Evolutionary conservation across 2,797 vertebrate species (phyloP).

Genomic region (Galaxias olidus): DNA sequence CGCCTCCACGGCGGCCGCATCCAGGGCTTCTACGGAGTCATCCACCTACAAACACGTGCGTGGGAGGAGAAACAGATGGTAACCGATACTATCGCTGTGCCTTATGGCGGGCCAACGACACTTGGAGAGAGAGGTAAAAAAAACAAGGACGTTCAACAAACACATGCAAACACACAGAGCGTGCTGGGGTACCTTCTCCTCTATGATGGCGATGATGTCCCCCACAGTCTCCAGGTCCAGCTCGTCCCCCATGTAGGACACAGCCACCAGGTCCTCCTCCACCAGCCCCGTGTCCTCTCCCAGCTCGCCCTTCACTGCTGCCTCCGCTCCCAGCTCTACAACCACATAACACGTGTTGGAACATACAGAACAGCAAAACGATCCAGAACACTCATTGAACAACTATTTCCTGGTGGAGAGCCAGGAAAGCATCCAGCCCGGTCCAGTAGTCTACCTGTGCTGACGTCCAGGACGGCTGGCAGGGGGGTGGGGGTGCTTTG

Average conservation of each 20-base stretch:
- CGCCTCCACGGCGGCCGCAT: slow-evolving; percentile 94
- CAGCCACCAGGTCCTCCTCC: slow-evolving; percentile 76
- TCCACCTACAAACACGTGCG: slow-evolving; percentile 79
- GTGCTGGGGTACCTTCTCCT: slow-evolving; percentile 86
- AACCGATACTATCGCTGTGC: background rate
- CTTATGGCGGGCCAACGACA: no score
- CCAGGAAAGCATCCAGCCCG: no score
- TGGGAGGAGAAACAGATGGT: background rate
- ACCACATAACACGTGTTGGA: slow-evolving; percentile 13
- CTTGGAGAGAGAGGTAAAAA: background rate
- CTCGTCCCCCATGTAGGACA: slow-evolving; percentile 87
- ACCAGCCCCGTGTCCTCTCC: slow-evolving; percentile 67
- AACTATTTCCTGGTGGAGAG: no score
- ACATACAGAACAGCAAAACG: no score
- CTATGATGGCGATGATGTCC: slow-evolving; percentile 97
- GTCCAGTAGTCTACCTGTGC: slow-evolving; percentile 79
- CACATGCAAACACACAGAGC: background rate
- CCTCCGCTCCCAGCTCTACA: slow-evolving; percentile 65
- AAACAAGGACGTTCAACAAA: no score
- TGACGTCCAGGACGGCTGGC: slow-evolving; percentile 80
- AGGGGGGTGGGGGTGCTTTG: slow-evolving; percentile 30
- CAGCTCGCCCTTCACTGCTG: slow-evolving; percentile 63
- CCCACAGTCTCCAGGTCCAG: slow-evolving; percentile 94
- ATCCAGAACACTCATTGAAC: no score
- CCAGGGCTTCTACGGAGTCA: slow-evolving; percentile 91